Conservation (phyloP, 2,888 invertebrate genomes). For the Mechanitis messenoides region DNA sequence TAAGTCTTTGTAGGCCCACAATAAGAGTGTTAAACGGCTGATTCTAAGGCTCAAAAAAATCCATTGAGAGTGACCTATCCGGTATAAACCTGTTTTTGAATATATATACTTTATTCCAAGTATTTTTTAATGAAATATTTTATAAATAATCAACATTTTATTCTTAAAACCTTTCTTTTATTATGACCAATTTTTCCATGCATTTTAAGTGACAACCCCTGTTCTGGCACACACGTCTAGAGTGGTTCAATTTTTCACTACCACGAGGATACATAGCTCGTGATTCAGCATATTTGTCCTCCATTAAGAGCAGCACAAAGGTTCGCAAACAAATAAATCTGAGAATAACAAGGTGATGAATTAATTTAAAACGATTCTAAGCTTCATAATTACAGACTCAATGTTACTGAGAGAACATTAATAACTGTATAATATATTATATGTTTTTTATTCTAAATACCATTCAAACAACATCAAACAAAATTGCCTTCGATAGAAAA, state of each 20-base stretch:
- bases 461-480: too few relatives aligned
- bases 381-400: conserved; percentile 9
- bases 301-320: conserved; percentile 57
- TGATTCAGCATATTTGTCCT: conserved; percentile 40
- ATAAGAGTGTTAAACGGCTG: conserved; percentile 58
- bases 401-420: too few relatives aligned
- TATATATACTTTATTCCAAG: not conserved
- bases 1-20: conserved; percentile 59
- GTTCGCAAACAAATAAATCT: conserved; percentile 53
- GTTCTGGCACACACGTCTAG: not conserved
- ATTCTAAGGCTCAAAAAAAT: conserved; percentile 32
- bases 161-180: not conserved
- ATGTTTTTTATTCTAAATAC: too few relatives aligned
- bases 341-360: conserved; percentile 58
- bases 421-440: too few relatives aligned
- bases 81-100: conserved; percentile 16
- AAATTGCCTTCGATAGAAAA: not conserved
- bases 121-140: not conserved
- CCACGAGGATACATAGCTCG: conserved; percentile 15
- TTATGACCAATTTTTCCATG: not conserved
- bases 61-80: conserved; percentile 27
- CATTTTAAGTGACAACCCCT: not conserved
- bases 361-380: conserved; percentile 61
- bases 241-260: conserved; percentile 27
- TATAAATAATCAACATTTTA: not conserved